Evolutionary conservation across 2,888 invertebrate species (phyloP).

Genomic region (Nomada fucata): DNA sequence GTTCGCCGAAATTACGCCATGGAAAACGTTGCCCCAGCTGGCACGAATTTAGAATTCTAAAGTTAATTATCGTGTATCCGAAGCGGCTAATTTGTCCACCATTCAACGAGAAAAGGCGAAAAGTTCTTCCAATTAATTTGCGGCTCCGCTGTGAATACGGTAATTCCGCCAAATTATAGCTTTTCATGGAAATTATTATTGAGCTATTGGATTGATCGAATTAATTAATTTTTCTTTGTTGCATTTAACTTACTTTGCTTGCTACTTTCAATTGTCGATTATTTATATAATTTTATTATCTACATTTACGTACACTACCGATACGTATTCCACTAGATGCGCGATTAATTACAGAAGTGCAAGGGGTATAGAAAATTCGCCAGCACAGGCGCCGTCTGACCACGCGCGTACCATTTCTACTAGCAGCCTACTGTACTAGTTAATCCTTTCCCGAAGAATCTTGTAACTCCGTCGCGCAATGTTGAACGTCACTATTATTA

Average conservation of each 20-base stretch:
- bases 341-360: too few species aligned
- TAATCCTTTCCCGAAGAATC: background rate
- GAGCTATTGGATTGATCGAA: too few species aligned
- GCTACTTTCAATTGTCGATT: too few species aligned
- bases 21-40: background rate
- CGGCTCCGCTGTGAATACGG: background rate
- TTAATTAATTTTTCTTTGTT: too few species aligned
- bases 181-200: too few species aligned
- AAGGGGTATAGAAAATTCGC: too few species aligned
- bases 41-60: background rate
- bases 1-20: slow-evolving; percentile 16
- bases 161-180: too few species aligned
- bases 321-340: too few species aligned
- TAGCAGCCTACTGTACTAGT: background rate
- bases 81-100: slow-evolving; percentile 8
- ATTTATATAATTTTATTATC: too few species aligned
- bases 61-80: slow-evolving; percentile 24
- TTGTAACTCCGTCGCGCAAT: background rate
- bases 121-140: slow-evolving; percentile 1
- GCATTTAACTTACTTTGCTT: too few species aligned
- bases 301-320: too few species aligned
- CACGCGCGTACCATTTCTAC: background rate
- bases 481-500: background rate
- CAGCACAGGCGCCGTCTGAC: background rate
- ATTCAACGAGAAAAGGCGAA: too few species aligned